Evolutionary conservation across 2,113 vertebrate species (phyloP).

Genomic region (Platysternon megacephalum): DNA sequence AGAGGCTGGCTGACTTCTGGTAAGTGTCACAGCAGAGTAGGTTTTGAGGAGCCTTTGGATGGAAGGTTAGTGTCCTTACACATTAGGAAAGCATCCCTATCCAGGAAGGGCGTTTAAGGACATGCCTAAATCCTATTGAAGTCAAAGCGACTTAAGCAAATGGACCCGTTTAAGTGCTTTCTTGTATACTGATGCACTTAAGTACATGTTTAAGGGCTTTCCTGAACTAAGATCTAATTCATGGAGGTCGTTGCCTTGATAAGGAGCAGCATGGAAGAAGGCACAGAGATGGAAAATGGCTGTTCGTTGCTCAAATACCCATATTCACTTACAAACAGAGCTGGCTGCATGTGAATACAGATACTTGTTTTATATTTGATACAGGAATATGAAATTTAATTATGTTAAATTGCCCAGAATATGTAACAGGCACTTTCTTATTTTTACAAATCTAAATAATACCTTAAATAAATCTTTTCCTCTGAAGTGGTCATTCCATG

Average conservation of each 20-base stretch:
- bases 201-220: background rate
- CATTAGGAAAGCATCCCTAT: background rate
- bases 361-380: background rate
- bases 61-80: background rate
- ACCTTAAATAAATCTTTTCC: background rate
- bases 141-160: background rate
- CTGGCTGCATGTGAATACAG: background rate
- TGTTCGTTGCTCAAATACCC: background rate
- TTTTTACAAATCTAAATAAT: background rate
- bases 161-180: background rate
- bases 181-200: background rate
- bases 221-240: background rate
- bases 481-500: background rate
- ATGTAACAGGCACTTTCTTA: background rate
- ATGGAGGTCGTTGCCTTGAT: background rate
- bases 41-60: background rate
- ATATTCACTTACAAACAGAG: background rate
- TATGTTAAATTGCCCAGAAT: background rate
- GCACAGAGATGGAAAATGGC: background rate
- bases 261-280: background rate
- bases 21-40: background rate
- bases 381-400: background rate
- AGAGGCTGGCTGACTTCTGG: background rate
- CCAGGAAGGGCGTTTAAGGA: slow-evolving; percentile 4
- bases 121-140: slow-evolving; percentile 30